Base-by-base conservation (phyloP, 2,113 vertebrate genomes). In the Notothenia rossii region DNA sequence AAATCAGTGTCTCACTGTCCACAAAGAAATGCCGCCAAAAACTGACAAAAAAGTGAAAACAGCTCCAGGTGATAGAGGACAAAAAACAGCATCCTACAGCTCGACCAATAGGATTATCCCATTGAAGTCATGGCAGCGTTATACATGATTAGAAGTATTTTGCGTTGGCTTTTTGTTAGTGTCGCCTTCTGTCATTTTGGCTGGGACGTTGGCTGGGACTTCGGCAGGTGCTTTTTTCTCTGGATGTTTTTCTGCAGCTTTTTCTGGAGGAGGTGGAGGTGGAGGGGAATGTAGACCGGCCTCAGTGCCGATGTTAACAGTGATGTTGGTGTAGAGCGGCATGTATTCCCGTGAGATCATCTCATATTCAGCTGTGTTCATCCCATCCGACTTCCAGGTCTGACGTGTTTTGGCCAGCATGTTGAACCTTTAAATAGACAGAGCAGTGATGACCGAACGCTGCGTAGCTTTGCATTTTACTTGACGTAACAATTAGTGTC, bases 301-400 rank as follows among this genome's bases (percentile, higher is more conserved):
- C 56, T 94, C 90, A 0, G 90, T 93, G 78, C 92, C 94, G 5
- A 96, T 93, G 90, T 96, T 87, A 58, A 96, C 93, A 0, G 95
- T 96, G 91, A 97, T 95, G 89, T 95, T 97, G 75, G 96, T 95
- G 84, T 96, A 96, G 76, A 97, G 95, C 0, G 92, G 93, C n/a
- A 86, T 65, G 84, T 92, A 89, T 10, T 95, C 71, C 71, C 93
- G 92, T 1, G 94, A 94, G 4, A 96, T 5, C 7, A 96, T 66
- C 62, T 92, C 73, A 10, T 96, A 97, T 14, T 94, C 91, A 9
- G 82, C 83, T 0, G 91, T 94, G 90, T 96, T 96, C 92, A 95
- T 93, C 3, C 96, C 95, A 0, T 96, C 94, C 15, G 56, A 18
- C 71, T 70, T 92, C 96, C 96, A 96, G 0, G 93, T 95, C 46